Base-by-base conservation (phyloP, 2,113 vertebrate species). In the Malurus cyaneus region DNA sequence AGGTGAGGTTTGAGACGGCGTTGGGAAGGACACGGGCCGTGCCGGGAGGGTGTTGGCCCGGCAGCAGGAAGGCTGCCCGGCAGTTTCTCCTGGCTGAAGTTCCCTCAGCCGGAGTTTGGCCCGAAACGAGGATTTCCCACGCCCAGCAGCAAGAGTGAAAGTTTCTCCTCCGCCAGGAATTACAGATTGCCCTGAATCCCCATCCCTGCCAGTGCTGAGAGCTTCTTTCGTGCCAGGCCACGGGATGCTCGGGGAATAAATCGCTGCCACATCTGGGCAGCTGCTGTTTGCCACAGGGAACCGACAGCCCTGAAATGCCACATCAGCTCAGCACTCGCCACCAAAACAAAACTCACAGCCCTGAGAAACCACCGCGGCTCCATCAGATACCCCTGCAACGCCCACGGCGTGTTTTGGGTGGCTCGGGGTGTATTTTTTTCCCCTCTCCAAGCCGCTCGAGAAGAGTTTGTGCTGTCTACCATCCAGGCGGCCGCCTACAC, bases 41-140 rank as follows among this genome's bases (percentile, higher is more conserved):
- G 76, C 81, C 3, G 3, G 78, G 77, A 64, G 67, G 84, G 80
- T 60, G 78, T 62, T 91, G 89, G 28, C 16, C 42, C 1, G 5
- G 82, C 34, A 46, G 17, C 59, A 90, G 79, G 56, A 54, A 91
- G 19, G 74, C 71, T 90, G 90, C 86, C 72, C 91, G 20, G 88
- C 46, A 84, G 70, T 79, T 91, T 74, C 96, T 92, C 81, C 84
- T 28, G 41, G 65, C 57, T 57, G 17, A 3, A 69, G 3, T 26
- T 85, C 62, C 73, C 66, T 70, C 79, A 34, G 60, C 18, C 50
- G 11, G 12, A 46, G 8, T 32, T 25, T 60, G 80, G 86, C 69
- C 73, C 19, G 44, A 17, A 80, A 78, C 1, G 47, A 95, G 80
- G 61, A 20, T 91, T 94, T 92, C 93, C 90, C 90, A 93, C 46